Evolutionary conservation across 2,888 invertebrate genomes (phyloP).

Genomic region (Tenthredo notha): DNA sequence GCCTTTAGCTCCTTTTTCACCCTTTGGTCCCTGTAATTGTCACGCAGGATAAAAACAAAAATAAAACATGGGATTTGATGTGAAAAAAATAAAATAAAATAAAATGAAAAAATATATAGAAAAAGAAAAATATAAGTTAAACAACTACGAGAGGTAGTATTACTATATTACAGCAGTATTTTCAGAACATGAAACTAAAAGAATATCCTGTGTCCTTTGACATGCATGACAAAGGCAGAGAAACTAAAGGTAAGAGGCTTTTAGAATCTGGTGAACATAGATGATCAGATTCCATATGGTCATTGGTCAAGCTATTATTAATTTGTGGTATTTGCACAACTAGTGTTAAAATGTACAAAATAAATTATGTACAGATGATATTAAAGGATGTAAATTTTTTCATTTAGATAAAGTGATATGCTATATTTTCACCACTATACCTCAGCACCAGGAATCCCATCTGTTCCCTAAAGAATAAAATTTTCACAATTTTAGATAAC

Average conservation of each 20-base stretch:
- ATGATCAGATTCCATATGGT: background rate
- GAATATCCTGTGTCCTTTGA: conserved; percentile 41
- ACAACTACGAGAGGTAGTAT: background rate
- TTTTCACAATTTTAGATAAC: conserved; percentile 50
- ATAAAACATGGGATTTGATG: background rate
- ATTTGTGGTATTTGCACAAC: conserved; percentile 6
- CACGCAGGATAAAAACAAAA: conserved; percentile 56
- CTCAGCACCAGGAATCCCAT: conserved; percentile 96
- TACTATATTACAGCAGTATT: background rate
- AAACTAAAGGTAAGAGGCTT: conserved; percentile 27
- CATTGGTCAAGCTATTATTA: conserved; percentile 15
- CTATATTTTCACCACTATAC: conserved; percentile 78
- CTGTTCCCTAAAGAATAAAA: conserved; percentile 89
- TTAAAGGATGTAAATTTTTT: background rate
- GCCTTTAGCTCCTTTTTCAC: conserved; percentile 93
- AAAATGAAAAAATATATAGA: background rate
- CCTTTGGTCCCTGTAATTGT: conserved; percentile 89
- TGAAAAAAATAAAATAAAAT: background rate
- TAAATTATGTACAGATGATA: background rate
- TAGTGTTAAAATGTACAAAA: background rate
- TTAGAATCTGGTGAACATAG: conserved; percentile 7
- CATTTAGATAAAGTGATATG: background rate
- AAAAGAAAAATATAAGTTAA: background rate
- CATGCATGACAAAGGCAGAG: conserved; percentile 44
- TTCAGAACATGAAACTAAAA: background rate